phyloP scores from a whole-genome alignment of 1,140 invertebrate species.

The Anthonomus grandis region DNA sequence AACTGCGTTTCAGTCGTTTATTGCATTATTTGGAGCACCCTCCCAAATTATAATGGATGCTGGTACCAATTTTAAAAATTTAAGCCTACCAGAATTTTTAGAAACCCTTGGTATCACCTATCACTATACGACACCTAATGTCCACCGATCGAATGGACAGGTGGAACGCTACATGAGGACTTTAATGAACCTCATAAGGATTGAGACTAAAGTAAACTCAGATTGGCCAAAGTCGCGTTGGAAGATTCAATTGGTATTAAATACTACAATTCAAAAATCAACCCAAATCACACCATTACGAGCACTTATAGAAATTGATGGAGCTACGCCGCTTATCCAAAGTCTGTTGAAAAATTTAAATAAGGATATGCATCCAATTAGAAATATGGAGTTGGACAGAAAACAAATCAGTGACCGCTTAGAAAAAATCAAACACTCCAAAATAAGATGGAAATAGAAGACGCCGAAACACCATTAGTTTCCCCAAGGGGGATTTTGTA shows the following conservation, averaged over 20 bases:
- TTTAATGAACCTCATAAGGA: conserved; percentile 38
- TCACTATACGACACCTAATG: not conserved
- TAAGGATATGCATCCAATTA: too few species aligned
- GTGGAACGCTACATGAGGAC: conserved; percentile 44
- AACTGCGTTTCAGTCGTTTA: not conserved
- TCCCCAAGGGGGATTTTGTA: too few species aligned
- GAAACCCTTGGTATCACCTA: not conserved
- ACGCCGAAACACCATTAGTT: too few species aligned
- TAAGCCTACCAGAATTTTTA: not conserved
- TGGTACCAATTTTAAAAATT: conserved; percentile 12
- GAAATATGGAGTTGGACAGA: too few species aligned
- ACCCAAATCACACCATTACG: too few species aligned
- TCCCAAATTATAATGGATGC: not conserved
- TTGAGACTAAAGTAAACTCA: conserved; percentile 31
- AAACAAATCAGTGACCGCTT: too few species aligned
- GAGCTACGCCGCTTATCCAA: too few species aligned
- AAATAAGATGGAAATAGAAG: too few species aligned
- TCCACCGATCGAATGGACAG: conserved; percentile 34
- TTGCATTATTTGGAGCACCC: conserved; percentile 6
- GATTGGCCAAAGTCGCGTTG: conserved; percentile 43
- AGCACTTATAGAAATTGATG: too few species aligned
- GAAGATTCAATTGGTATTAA: conserved; percentile 43
- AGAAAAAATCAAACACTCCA: too few species aligned
- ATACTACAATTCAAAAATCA: conserved; percentile 31
- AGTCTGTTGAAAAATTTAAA: too few species aligned